Evolutionary conservation across 2,113 vertebrate species (phyloP).

Genomic region (Aegotheles bennettii): DNA sequence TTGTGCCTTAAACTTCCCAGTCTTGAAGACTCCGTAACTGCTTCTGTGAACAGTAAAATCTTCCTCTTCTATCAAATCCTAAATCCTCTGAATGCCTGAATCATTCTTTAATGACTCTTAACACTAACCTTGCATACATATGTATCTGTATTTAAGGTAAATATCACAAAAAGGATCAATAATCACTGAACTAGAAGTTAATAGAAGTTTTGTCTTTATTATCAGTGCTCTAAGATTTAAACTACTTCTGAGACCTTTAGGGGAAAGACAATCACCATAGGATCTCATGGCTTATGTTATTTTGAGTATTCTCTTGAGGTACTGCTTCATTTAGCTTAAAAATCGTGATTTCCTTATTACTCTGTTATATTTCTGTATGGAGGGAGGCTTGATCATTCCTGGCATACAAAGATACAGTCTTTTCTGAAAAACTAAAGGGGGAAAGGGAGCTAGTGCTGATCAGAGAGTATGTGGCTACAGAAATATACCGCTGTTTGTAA

Average conservation of each 20-base stretch:
- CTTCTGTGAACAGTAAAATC: not conserved
- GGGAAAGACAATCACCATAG: not conserved
- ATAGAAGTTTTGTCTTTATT: not conserved
- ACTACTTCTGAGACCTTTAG: not conserved
- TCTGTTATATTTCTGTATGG: not conserved
- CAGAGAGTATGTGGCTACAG: not conserved
- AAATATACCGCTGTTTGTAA: not conserved
- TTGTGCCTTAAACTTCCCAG: not conserved
- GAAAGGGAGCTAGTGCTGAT: not conserved
- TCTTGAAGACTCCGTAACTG: not conserved
- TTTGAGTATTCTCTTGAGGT: not conserved
- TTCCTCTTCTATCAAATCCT: not conserved
- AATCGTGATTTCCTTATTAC: not conserved
- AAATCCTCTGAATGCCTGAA: not conserved
- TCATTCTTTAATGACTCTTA: not conserved
- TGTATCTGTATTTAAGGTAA: not conserved
- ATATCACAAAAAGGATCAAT: not conserved
- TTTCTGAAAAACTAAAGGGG: not conserved
- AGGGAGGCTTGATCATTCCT: not conserved
- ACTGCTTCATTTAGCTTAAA: not conserved
- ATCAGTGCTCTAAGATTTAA: not conserved
- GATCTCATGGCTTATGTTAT: not conserved
- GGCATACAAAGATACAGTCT: not conserved
- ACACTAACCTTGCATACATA: not conserved
- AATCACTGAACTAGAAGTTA: not conserved